Evolutionary conservation across 1,140 invertebrate genomes (phyloP), one percentile per base, ranked within the genome.

Genomic region (Panagrolaimus sp.): DNA sequence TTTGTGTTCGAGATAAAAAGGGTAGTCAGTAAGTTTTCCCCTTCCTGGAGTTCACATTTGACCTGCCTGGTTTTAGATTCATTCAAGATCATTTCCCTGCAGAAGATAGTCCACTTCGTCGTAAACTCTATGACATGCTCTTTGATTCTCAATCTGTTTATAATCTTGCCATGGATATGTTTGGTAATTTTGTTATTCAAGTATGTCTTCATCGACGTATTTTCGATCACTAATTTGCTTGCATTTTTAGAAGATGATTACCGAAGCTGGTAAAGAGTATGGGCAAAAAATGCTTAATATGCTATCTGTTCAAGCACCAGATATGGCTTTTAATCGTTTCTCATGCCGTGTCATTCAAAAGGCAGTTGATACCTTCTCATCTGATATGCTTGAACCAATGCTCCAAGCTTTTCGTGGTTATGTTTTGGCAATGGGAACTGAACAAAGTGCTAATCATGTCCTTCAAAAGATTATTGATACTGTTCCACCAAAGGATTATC

Each of bases 341-440:
- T 52, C 48, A 12, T 52, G 48, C 15, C 48, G 26, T 52, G 48
- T 15, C 4, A 52, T 15, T 24, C 71, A 72, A 68, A 72, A 72
- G 58, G 17, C 45, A 15, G 62, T 72, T 17, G 58, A 72, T 26
- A 10, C 28, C n/a, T 55, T 55, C 52, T 10, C 52, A 1, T 8
- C 52, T 21, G 52, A 55, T 9, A 28, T 28, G 9, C 17, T 55
- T 21, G 52, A 55, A 21, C 52, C 52, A 9, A 55, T 55, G 52
- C 52, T 55, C n/a, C 21, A 21, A 21, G 52, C 52, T 28, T 55
- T 55, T 21, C 52, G 28, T 21, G 52, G 52, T n/a, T 26, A 58
- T 17, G 52, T 58, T 17, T 21, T 24, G 0, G 2, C 15, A 0
- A 65, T 65, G 43, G 32, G 43, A 21, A 24, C 32, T 21, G 45